Evolutionary conservation across 2,888 invertebrate species (phyloP), one percentile per base, ranked within the genome.

Genomic region (Tholera decimalis): DNA sequence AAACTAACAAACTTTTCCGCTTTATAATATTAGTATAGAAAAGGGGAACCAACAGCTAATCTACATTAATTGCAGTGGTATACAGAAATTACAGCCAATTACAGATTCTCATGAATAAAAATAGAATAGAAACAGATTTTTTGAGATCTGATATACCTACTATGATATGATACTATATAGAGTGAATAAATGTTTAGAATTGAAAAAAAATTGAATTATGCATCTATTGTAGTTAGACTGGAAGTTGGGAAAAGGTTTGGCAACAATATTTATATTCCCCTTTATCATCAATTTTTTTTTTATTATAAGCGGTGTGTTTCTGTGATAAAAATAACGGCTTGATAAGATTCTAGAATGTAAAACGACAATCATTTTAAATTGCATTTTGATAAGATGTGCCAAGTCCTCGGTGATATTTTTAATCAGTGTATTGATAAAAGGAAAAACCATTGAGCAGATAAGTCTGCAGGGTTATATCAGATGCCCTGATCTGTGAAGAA

Each of bases 351-450:
- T 28, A 24, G 5, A 47, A 18, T 39, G 18, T 47, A 7, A n/a
- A 39, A 18, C 5, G 30, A 62, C 64, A 39, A 39, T n/a, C n/a
- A n/a, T 24, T 24, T 46, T 24, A n/a, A 61, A 61, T 61, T 61
- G 26, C 13, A 28, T n/a, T 22, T 44, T 28, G 28, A 61, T 61
- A 60, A 20, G 9, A n/a, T n/a, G 11, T 2, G 20, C 41, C 4
- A 46, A 46, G 8, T 37, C 35, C 63, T 44, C 5, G 13, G 35
- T 28, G 18, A 28, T 18, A 57, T 13, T 6, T 28, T 44, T 61
- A 28, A 43, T 60, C n/a, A 15, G 3, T 20, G 3, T 26, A 44
- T 20, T 20, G 60, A 26, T 60, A 59, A 3, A 0, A 41, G 3
- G 0, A 22, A 20, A 2, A 28, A 20, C 8, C 1, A 1, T 20